Evolutionary conservation across 2,113 vertebrate genomes (phyloP).

Genomic region (Hypanus sabinus): DNA sequence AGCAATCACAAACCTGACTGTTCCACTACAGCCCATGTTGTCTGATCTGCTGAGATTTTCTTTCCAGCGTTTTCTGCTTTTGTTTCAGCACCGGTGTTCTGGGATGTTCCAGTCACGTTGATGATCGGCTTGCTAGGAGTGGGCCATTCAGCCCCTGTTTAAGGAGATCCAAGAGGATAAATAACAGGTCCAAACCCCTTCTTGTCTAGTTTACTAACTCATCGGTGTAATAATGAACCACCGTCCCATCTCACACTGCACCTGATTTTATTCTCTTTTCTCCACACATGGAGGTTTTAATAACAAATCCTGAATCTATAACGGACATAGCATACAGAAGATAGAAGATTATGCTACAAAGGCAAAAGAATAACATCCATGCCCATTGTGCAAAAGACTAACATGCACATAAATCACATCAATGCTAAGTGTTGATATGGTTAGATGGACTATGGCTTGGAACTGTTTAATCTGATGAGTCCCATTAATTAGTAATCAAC

Average conservation of each 20-base stretch:
- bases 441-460: neutral
- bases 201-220: neutral
- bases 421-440: neutral
- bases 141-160: neutral
- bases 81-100: too few species aligned
- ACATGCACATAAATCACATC: neutral
- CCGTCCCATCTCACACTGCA: neutral
- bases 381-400: neutral
- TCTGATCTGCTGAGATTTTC: too few species aligned
- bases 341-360: too few species aligned
- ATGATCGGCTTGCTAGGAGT: too few species aligned
- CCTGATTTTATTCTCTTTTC: neutral
- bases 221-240: neutral
- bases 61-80: too few species aligned
- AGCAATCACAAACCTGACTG: too few species aligned
- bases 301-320: neutral
- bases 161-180: neutral
- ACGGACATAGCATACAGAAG: neutral
- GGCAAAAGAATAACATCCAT: neutral
- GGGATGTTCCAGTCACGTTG: too few species aligned
- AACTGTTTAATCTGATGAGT: neutral
- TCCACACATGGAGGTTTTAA: neutral
- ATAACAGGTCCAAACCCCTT: neutral
- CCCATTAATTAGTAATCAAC: neutral
- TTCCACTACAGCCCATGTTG: too few species aligned